Conservation (phyloP, 53 echinoderm and acorn worm species). For the Temnopleurus reevesii region DNA sequence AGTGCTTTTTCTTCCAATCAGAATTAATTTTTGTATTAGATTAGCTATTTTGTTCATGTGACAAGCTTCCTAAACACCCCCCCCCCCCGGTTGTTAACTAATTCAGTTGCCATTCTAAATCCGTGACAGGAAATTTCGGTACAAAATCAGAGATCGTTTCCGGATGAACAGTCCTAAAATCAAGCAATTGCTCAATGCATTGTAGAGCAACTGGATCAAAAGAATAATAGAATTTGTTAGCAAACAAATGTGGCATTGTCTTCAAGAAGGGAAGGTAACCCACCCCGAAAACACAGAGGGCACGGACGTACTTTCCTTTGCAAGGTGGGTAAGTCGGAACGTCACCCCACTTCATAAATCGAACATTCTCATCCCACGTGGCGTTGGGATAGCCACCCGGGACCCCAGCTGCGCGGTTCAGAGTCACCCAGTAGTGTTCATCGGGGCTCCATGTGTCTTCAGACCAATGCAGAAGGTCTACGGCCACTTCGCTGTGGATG, state of each 20-base stretch:
- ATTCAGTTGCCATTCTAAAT: conserved; percentile 74
- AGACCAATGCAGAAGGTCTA: conserved; percentile 83
- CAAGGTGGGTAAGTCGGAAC: conserved; percentile 69
- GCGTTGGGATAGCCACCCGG: conserved; percentile 86
- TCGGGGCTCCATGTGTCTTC: conserved; percentile 91
- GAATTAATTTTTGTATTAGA: too few species aligned
- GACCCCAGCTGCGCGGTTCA: conserved; percentile 69
- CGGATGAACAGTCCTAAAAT: conserved; percentile 70
- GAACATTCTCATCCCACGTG: conserved; percentile 70
- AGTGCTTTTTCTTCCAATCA: too few species aligned
- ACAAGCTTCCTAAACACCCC: too few species aligned
- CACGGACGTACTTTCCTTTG: conserved; percentile 76
- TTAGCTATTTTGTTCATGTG: too few species aligned
- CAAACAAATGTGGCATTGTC: conserved; percentile 77
- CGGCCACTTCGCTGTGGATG: conserved; percentile 71
- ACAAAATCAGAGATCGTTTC: conserved; percentile 55
- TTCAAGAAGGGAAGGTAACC: conserved; percentile 75
- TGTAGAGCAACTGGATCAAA: conserved; percentile 87
- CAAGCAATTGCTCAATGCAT: conserved; percentile 84
- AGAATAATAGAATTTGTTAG: conserved; percentile 85
- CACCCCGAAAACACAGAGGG: conserved; percentile 80
- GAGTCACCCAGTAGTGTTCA: conserved; percentile 89
- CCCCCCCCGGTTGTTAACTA: too few species aligned
- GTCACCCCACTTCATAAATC: conserved; percentile 90
- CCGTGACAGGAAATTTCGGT: conserved; percentile 75